Conservation (phyloP, 1,140 invertebrate genomes). For the Drosophila mojavensis region DNA sequence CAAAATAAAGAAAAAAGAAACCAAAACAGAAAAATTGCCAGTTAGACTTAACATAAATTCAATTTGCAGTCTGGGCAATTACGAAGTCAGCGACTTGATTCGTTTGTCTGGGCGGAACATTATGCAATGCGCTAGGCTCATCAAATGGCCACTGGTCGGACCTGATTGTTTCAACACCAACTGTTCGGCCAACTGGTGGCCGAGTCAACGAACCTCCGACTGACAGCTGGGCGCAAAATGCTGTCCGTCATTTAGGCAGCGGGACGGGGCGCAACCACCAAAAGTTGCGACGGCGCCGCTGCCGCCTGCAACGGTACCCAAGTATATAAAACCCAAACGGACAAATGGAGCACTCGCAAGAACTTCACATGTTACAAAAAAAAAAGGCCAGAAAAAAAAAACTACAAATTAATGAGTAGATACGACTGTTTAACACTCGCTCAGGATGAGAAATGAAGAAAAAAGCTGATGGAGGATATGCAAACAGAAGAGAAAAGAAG, state of each 20-base stretch:
- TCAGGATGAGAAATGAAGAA: constrained; percentile 1
- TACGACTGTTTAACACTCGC: background rate
- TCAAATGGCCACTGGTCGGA: constrained; percentile 61
- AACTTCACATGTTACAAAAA: constrained; percentile 59
- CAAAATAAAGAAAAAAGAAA: background rate
- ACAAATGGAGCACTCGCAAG: constrained; percentile 52
- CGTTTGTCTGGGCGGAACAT: constrained; percentile 43
- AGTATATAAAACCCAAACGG: constrained; percentile 58
- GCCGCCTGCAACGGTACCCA: constrained; percentile 65
- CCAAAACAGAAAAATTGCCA: constrained; percentile 48
- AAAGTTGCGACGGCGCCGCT: background rate
- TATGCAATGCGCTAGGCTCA: constrained; percentile 63
- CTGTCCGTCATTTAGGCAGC: constrained; percentile 47
- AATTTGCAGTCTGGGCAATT: constrained; percentile 63
- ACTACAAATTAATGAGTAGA: background rate
- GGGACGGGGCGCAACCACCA: background rate
- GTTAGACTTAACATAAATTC: constrained; percentile 61
- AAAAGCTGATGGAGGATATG: background rate
- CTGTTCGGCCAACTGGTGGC: constrained; percentile 5
- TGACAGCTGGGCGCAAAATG: constrained; percentile 72
- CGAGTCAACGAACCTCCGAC: constrained; percentile 77
- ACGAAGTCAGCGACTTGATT: constrained; percentile 20
- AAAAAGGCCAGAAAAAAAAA: constrained; percentile 34
- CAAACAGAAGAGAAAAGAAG: background rate
- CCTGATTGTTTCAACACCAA: constrained; percentile 78